Evolutionary conservation across 2,113 vertebrate species (phyloP), one percentile per base, ranked within the genome.

Genomic region (Hassar affinis): DNA sequence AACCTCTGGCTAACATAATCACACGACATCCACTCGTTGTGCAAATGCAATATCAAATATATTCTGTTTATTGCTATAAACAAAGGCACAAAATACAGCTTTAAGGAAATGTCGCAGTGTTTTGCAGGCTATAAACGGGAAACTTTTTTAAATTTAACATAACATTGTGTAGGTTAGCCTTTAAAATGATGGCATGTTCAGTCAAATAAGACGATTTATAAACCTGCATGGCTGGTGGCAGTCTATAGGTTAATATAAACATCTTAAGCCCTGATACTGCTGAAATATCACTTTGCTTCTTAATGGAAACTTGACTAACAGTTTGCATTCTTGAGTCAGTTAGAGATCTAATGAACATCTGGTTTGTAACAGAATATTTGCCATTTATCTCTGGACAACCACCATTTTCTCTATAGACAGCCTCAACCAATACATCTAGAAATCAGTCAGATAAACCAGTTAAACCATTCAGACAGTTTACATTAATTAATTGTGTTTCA

Each of bases 1-100:
- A 22, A 30, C 54, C 59, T 61, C n/a, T n/a, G n/a, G n/a, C n/a
- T n/a, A n/a, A n/a, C n/a, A 69, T 45, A 15, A 27, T 30, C 10
- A 45, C 22, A 35, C 1, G 33, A 20, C 51, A 35, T 75, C 10
- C 15, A 75, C 72, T 52, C 72, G 52, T 49, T 35, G 49, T 76
- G 8, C 6, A 27, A 52, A 52, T 25, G 64, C n/a, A 33, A 20
- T 20, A 14, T 75, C 35, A 87, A 35, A 85, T 56, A 1, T 25
- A 80, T 35, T 85, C 49, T 49, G 81, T 85, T 88, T 86, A 87
- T 76, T 87, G 92, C 89, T 92, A 93, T 91, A 92, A 85, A 88
- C 87, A 88, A 84, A 85, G 88, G 79, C 87, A 89, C 49, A 84
- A 90, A 84, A 83, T 86, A 89, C 85, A 91, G 79, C 86, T 87